These are phyloP conservation scores for Valencia hispanica DNA, from an alignment of 2,797 vertebrate genomes.

Conservation along the genomic window DNA sequence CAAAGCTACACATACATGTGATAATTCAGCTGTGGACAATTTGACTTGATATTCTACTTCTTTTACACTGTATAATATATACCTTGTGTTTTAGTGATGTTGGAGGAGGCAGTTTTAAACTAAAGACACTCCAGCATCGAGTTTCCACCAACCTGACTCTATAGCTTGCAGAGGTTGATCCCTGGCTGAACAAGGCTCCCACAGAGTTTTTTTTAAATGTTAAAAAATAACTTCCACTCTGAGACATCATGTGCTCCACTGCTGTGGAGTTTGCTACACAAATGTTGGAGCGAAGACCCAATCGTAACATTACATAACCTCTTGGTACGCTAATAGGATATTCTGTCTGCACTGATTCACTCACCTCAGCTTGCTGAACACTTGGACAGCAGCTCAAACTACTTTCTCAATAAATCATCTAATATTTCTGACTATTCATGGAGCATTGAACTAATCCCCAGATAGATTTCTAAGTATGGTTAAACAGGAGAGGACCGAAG, in stretches of 20 bases:
- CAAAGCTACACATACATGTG: background rate
- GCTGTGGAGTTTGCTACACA: no score
- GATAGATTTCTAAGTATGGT: background rate
- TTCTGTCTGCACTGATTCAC: background rate
- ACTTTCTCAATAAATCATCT: background rate
- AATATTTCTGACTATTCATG: background rate
- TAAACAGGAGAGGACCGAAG: background rate
- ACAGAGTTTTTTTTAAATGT: no score
- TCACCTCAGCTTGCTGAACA: background rate
- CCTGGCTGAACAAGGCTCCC: background rate
- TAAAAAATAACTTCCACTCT: no score
- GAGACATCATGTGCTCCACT: no score
- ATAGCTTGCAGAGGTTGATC: background rate
- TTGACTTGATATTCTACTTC: no score
- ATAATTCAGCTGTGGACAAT: no score
- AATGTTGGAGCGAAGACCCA: background rate
- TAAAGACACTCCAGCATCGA: background rate
- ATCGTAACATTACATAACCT: background rate
- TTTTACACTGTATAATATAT: no score
- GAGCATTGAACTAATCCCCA: background rate
- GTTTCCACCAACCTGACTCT: background rate
- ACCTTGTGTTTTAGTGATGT: background rate
- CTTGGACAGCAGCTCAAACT: background rate
- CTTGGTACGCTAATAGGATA: background rate
- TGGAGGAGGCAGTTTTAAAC: background rate